Base-by-base conservation (phyloP, 2,888 invertebrate genomes). In the Thereva nobilitata region DNA sequence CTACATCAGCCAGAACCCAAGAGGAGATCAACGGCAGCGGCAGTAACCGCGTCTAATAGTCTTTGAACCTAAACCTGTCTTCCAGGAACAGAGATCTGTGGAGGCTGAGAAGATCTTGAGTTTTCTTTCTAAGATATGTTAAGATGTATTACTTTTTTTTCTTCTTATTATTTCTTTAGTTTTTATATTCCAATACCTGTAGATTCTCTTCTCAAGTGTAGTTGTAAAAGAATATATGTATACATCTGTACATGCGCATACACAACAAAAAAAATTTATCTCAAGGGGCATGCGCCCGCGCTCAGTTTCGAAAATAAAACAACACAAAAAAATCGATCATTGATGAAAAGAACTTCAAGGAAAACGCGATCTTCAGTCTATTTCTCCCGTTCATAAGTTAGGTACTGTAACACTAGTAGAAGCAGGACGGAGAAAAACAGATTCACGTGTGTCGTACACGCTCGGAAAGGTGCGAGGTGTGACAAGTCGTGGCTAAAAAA, bases 51-150 rank as follows among this genome's bases (percentile, higher is more conserved):
- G 50, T 50, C 50, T 61, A 50, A 35, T 61, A 50, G 40, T 59
- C 57, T 61, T 61, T 40, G 49, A 41, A 50, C 63, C 61, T 54
- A 68, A 68, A 68, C 68, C 68, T 68, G 68, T 68, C 56, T 68
- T 61, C 66, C 63, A 49, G 66, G 66, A 68, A 66, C 23, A 23
- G 23, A 23, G 23, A 23, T 23, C 23, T 23, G 23, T 23, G 23
- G 23, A 23, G 23, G 23, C 23, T 23, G 23, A 23, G 23, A 23
- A 23, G 23, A 23, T 23, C 23, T 23, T 23, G 23, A 23, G 23
- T 23, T 23, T 23, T 23, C 23, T 23, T 23, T 23, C 23, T 23
- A 23, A 23, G 23, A 23, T 23, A 23, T 23, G 23, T 23, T 23
- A 23, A 23, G 23, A 23, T 23, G 23, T 23, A 23, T 23, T 23